phyloP scores from a whole-genome alignment of 2,797 vertebrate genomes.

The Petrocephalus schoutedeni region DNA sequence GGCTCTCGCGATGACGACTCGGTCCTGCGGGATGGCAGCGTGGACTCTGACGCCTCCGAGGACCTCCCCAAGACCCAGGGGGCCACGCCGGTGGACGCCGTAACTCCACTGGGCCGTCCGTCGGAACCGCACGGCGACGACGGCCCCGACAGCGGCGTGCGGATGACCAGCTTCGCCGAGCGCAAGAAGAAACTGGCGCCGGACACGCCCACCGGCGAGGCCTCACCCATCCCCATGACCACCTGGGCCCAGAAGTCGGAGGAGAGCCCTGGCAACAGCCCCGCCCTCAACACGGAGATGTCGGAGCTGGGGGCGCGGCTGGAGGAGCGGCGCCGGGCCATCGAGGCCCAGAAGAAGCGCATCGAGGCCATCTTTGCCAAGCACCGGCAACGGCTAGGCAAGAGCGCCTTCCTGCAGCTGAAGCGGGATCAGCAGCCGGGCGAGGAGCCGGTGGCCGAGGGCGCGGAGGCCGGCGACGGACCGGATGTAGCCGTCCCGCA shows the following conservation, averaged over 20 bases:
- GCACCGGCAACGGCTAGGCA: conserved; percentile 81
- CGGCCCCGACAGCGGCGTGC: conserved; percentile 67
- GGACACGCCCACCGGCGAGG: conserved; percentile 50
- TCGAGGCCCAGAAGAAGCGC: conserved; percentile 88
- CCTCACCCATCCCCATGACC: conserved; percentile 42
- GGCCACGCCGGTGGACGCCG: conserved; percentile 48
- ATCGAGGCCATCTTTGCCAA: conserved; percentile 90
- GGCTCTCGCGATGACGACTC: conserved; percentile 76
- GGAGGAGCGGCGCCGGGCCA: conserved; percentile 83
- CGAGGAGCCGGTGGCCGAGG: conserved; percentile 39
- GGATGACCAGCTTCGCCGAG: conserved; percentile 87
- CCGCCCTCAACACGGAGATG: conserved; percentile 79
- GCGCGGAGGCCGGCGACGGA: conserved; percentile 47
- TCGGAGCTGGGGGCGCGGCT: conserved; percentile 76
- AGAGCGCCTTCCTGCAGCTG: conserved; percentile 81
- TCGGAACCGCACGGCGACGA: conserved; percentile 35
- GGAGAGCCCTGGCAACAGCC: conserved; percentile 63
- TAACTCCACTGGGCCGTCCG: conserved; percentile 37
- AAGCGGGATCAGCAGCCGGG: conserved; percentile 68
- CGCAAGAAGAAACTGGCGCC: conserved; percentile 72
- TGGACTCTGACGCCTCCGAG: conserved; percentile 75
- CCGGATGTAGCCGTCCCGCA: conserved; percentile 50
- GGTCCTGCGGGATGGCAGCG: conserved; percentile 70
- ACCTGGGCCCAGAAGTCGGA: conserved; percentile 60
- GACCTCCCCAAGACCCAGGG: conserved; percentile 67